Percentiles rank a stretch among this genome's conserved stretches.
Conservation (phyloP, 2,888 invertebrate species). For the Eupithecia exiguata region DNA sequence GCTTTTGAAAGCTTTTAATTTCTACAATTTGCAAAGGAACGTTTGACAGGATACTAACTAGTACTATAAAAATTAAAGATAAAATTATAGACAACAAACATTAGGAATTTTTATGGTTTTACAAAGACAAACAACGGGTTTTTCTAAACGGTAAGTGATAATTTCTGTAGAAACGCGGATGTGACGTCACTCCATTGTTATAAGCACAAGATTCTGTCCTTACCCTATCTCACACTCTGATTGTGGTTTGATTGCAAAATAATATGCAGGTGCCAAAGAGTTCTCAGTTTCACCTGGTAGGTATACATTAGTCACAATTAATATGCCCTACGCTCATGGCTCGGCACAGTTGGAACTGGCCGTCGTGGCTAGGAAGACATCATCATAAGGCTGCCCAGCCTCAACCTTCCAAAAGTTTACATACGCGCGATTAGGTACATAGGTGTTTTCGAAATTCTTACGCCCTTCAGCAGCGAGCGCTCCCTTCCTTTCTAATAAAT, state of each 20-base stretch:
- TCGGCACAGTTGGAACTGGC: not conserved
- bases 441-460: no score
- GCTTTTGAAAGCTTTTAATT: not conserved
- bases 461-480: no score
- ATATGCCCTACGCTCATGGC: not conserved
- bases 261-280: not conserved
- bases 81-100: not conserved
- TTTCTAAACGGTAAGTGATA: not conserved
- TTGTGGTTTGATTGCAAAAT: not conserved
- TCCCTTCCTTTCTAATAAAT: no score
- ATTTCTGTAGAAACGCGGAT: constrained; percentile 3
- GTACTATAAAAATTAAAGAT: no score
- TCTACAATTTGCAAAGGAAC: not conserved
- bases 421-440: no score
- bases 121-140: not conserved
- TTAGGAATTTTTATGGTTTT: not conserved
- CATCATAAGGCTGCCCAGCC: no score
- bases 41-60: not conserved
- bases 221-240: constrained; percentile 3
- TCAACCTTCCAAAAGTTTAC: no score
- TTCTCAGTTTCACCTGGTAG: not conserved
- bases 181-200: not conserved
- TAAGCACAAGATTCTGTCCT: not conserved
- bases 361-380: no score
- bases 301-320: not conserved